These are phyloP conservation scores for Leucophenga varia DNA, from an alignment of 1,140 invertebrate genomes.

Conservation along the genomic window DNA sequence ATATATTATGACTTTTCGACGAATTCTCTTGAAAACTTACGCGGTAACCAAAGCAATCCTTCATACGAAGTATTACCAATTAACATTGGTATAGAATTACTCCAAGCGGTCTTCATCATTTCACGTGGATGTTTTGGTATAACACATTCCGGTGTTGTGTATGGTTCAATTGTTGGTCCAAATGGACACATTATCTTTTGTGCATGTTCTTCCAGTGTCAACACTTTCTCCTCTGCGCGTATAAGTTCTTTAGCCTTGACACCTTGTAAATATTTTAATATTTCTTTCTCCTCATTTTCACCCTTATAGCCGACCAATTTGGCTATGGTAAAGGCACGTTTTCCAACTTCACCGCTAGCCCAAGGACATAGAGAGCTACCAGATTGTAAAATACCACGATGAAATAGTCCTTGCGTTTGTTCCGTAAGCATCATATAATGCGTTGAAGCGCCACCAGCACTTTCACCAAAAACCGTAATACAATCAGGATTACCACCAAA, in stretches of 20 bases:
- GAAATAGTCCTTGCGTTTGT: constrained; percentile 57
- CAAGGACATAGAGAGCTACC: constrained; percentile 42
- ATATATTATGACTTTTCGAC: too few species aligned
- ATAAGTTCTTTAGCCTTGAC: constrained; percentile 61
- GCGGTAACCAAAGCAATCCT: constrained; percentile 43
- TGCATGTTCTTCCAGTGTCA: constrained; percentile 30
- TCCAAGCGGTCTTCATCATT: constrained; percentile 50
- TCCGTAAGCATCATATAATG: constrained; percentile 64
- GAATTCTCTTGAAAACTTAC: too few species aligned
- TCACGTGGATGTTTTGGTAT: constrained; percentile 42
- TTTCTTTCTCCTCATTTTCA: constrained; percentile 42
- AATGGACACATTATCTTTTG: constrained; percentile 40
- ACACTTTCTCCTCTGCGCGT: constrained; percentile 40
- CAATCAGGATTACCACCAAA: constrained; percentile 60
- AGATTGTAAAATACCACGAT: constrained; percentile 55
- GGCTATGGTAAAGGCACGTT: constrained; percentile 34
- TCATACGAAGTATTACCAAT: constrained; percentile 55
- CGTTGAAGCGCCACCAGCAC: constrained; percentile 57
- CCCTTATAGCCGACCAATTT: constrained; percentile 45
- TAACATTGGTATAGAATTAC: constrained; percentile 55
- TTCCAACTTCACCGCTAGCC: constrained; percentile 32
- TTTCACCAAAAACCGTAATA: constrained; percentile 58
- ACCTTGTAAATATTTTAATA: constrained; percentile 35
- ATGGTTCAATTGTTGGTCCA: constrained; percentile 52
- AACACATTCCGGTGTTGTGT: constrained; percentile 37